Evolutionary conservation across 2,113 vertebrate genomes (phyloP).

Genomic region (Pongo pygmaeus): DNA sequence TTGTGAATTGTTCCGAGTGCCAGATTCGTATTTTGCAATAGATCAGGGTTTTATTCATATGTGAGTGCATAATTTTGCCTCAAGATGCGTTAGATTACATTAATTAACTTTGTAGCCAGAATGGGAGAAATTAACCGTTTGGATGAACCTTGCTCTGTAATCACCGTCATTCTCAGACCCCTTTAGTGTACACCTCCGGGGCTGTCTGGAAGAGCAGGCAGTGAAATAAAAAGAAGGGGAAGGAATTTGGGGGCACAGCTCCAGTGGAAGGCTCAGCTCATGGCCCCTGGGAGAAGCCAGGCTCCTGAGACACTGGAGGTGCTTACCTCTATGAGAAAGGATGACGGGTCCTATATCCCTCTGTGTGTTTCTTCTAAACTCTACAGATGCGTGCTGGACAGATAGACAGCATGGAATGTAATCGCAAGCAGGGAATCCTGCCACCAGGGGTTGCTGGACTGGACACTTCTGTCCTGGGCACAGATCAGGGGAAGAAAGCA

Average conservation of each 20-base stretch:
- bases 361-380: background rate
- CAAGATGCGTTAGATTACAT: conserved; percentile 73
- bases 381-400: background rate
- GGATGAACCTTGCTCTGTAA: conserved; percentile 70
- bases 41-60: conserved; percentile 71
- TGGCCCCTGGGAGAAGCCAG: too few species aligned
- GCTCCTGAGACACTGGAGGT: background rate
- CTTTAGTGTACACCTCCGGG: background rate
- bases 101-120: conserved; percentile 71
- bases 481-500: background rate
- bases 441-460: background rate
- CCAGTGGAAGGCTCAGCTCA: background rate
- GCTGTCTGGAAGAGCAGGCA: conserved; percentile 44
- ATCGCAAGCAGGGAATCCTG: accelerated
- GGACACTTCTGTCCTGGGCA: background rate
- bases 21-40: conserved; percentile 73
- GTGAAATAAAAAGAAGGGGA: background rate
- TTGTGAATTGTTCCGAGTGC: conserved; percentile 73
- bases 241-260: background rate
- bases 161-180: conserved; percentile 49
- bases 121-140: conserved; percentile 63
- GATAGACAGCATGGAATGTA: background rate
- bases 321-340: background rate
- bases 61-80: conserved; percentile 72
- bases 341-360: accelerated